A percentile compares a stretch with the other conserved stretches of the same genome.
Conservation (phyloP, 37 sponge, comb jelly and placozoan genomes). For the Diacarnus erythraeanus region DNA sequence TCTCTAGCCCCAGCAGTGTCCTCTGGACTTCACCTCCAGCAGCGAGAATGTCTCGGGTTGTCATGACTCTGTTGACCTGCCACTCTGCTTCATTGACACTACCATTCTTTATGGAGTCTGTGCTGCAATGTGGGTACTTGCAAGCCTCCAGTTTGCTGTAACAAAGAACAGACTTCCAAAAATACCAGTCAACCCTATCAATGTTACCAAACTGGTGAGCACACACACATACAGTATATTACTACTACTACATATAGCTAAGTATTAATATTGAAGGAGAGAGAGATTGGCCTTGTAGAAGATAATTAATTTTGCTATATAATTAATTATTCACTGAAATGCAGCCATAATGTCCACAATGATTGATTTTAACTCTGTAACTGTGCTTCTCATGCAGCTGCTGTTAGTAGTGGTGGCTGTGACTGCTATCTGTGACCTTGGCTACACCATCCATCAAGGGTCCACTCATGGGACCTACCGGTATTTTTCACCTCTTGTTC, state of each 20-base stretch:
- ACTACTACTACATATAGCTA: too few relatives aligned
- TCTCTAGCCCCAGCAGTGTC: conserved; percentile 5
- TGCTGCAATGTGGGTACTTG: conserved; percentile 49
- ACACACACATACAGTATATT: too few relatives aligned
- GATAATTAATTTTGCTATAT: too few relatives aligned
- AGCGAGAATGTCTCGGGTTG: not conserved
- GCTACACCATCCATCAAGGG: conserved; percentile 39
- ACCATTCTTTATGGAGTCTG: conserved; percentile 66
- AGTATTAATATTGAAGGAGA: too few relatives aligned
- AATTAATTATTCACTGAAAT: too few relatives aligned
- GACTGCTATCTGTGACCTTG: conserved; percentile 53
- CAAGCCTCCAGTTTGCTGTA: conserved; percentile 24
- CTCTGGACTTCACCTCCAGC: too few relatives aligned
- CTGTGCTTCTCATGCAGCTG: conserved; percentile 38
- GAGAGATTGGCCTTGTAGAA: too few relatives aligned
- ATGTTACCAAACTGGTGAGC: conserved; percentile 63
- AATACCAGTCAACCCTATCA: conserved; percentile 46
- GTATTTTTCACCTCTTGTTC: conserved; percentile 56
- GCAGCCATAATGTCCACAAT: too few relatives aligned
- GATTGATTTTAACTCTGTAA: too few relatives aligned
- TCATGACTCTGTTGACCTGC: conserved; percentile 74
- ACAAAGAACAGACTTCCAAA: conserved; percentile 1
- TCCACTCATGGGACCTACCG: conserved; percentile 30
- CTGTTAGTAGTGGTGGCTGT: conserved; percentile 28
- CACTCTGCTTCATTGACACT: conserved; percentile 90